Evolutionary conservation across 2,113 vertebrate genomes (phyloP).

Genomic region (Vimba vimba): DNA sequence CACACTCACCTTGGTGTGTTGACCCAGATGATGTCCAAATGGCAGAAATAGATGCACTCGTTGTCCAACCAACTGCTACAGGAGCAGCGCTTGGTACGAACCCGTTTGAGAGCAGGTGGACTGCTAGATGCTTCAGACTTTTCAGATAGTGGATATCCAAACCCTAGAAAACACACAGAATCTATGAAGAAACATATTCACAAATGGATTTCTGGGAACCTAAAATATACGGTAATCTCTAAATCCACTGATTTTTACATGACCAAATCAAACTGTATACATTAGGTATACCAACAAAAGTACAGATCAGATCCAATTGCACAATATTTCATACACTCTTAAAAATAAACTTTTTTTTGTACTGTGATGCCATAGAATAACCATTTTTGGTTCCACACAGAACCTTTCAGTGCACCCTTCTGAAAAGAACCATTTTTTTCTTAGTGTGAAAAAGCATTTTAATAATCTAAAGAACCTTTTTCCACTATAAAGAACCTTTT

Average conservation of each 20-base stretch:
- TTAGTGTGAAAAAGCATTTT: too few relatives aligned
- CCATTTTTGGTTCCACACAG: too few relatives aligned
- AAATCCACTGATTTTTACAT: background rate
- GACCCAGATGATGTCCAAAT: constrained; percentile 97
- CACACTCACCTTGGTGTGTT: constrained; percentile 88
- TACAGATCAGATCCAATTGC: background rate
- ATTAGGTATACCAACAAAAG: background rate
- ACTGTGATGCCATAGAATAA: too few relatives aligned
- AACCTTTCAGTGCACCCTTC: too few relatives aligned
- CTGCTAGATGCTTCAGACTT: constrained; percentile 39
- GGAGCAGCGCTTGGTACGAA: constrained; percentile 88
- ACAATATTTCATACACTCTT: background rate
- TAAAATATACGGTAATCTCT: background rate
- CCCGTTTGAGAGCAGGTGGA: constrained; percentile 44
- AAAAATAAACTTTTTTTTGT: too few relatives aligned
- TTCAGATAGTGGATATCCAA: constrained; percentile 67
- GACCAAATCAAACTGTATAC: background rate
- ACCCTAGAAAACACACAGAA: constrained; percentile 69
- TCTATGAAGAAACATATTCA: background rate
- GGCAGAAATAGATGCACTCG: constrained; percentile 98
- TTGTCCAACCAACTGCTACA: constrained; percentile 93
- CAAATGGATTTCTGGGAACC: background rate
- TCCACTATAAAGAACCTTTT: too few relatives aligned
- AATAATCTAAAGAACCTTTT: too few relatives aligned
- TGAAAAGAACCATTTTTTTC: too few relatives aligned